Evolutionary conservation across 2,888 invertebrate genomes (phyloP).

Genomic region (Globia sparganii): DNA sequence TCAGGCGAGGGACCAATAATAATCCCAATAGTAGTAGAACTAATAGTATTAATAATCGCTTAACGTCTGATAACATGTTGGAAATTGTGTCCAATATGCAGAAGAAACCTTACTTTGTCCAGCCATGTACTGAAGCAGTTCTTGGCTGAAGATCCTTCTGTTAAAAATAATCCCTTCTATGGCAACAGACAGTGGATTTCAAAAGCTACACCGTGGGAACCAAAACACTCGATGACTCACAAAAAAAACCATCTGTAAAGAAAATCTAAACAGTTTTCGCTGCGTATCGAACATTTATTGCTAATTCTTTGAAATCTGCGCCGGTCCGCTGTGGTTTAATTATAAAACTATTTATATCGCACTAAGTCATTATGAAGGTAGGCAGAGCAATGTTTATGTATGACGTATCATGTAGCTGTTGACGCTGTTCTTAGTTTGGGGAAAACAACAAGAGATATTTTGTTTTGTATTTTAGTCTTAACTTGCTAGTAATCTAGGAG

Average conservation of each 20-base stretch:
- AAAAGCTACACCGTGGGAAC: constrained; percentile 9
- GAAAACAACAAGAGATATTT: constrained; percentile 31
- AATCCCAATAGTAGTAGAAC: no score
- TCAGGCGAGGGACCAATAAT: no score
- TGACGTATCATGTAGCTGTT: constrained; percentile 29
- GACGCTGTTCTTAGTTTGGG: constrained; percentile 8
- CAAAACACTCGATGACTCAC: constrained; percentile 13
- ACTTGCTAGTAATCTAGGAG: no score
- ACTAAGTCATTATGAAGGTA: constrained; percentile 29
- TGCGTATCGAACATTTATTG: constrained; percentile 11
- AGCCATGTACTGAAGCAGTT: not conserved
- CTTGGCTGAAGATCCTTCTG: not conserved
- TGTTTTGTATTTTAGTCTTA: not conserved
- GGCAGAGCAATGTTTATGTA: constrained; percentile 26
- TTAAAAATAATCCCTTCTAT: not conserved
- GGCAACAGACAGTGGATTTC: no score
- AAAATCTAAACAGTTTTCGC: constrained; percentile 19
- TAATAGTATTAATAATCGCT: no score
- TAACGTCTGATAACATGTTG: no score
- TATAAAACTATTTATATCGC: constrained; percentile 43
- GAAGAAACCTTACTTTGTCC: not conserved
- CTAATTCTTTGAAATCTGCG: constrained; percentile 48
- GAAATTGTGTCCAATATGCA: no score
- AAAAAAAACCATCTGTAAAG: not conserved
- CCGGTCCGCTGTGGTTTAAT: constrained; percentile 46